phyloP scores from a whole-genome alignment of 37 sponge, comb jelly and placozoan species.

The Ianthella basta region DNA sequence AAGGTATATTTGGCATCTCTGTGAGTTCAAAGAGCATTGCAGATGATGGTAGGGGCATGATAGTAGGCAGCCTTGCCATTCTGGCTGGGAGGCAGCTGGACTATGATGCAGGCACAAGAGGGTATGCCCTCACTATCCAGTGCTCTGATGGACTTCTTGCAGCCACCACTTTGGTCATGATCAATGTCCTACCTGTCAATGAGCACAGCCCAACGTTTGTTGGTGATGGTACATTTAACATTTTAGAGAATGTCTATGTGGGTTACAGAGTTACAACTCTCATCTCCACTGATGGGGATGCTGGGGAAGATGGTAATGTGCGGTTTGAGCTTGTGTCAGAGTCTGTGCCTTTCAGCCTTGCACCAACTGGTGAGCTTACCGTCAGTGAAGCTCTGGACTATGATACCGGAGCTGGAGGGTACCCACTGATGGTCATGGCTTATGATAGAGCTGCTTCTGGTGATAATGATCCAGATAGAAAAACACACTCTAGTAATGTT shows the following conservation, averaged over 20 bases:
- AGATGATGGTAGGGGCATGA: neutral
- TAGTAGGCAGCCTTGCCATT: conserved; percentile 44
- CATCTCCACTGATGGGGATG: conserved; percentile 39
- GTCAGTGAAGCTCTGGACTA: conserved; percentile 57
- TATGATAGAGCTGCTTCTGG: conserved; percentile 40
- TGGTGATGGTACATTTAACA: neutral
- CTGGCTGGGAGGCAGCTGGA: conserved; percentile 20
- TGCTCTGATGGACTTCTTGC: conserved; percentile 36
- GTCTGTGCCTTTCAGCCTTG: neutral
- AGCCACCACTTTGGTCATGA: neutral
- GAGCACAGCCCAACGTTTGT: conserved; percentile 28
- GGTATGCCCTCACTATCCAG: conserved; percentile 27
- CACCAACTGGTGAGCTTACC: conserved; percentile 34
- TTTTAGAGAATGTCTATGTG: conserved; percentile 10
- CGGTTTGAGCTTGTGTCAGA: conserved; percentile 17
- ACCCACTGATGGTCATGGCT: conserved; percentile 31
- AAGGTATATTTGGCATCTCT: conserved; percentile 41
- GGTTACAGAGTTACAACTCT: conserved; percentile 21
- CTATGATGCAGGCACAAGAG: conserved; percentile 29
- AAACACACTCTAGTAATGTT: conserved; percentile 12
- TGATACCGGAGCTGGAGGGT: conserved; percentile 29
- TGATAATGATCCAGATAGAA: neutral
- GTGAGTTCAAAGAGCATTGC: conserved; percentile 18
- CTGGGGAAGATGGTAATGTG: conserved; percentile 69
- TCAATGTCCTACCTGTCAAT: conserved; percentile 37